phyloP scores from a whole-genome alignment of 1,140 invertebrate genomes.

The Heliconius melpomene region DNA sequence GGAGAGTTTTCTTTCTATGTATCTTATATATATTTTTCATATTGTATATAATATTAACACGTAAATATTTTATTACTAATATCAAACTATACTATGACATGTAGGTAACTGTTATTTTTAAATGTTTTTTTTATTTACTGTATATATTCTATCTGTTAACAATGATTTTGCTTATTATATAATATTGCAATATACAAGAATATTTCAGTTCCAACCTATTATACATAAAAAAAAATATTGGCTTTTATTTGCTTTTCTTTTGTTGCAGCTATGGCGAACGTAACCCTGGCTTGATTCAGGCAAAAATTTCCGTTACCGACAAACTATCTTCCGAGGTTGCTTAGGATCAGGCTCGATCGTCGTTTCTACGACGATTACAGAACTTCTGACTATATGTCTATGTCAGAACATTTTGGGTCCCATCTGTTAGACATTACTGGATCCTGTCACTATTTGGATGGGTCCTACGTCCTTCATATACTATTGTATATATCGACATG shows the following conservation, averaged over 20 bases:
- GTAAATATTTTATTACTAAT: too few species aligned
- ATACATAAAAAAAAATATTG: background rate
- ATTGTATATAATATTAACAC: too few species aligned
- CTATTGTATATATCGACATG: slow-evolving; percentile 14
- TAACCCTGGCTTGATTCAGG: slow-evolving; percentile 58
- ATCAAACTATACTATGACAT: too few species aligned
- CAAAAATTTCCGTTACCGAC: slow-evolving; percentile 45
- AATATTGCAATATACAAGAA: background rate
- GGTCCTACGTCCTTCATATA: slow-evolving; percentile 1
- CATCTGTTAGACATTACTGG: background rate
- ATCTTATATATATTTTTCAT: too few species aligned
- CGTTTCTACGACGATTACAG: slow-evolving; percentile 3
- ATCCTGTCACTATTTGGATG: background rate
- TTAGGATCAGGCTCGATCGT: slow-evolving; percentile 29
- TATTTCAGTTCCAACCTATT: background rate
- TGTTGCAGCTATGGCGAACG: slow-evolving; percentile 53
- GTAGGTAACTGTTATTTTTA: too few species aligned
- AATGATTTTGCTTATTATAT: background rate
- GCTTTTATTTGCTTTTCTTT: slow-evolving; percentile 37
- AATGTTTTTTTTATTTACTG: too few species aligned
- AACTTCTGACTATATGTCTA: slow-evolving; percentile 11
- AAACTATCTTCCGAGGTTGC: slow-evolving; percentile 50
- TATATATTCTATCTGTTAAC: too few species aligned
- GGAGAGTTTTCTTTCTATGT: too few species aligned
- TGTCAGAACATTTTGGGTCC: slow-evolving; percentile 9